Percentiles rank a stretch among this genome's conserved stretches.
Evolutionary conservation across 35 echinoderm and acorn worm genomes (phyloP).

Genomic region (Apostichopus parvimensis): DNA sequence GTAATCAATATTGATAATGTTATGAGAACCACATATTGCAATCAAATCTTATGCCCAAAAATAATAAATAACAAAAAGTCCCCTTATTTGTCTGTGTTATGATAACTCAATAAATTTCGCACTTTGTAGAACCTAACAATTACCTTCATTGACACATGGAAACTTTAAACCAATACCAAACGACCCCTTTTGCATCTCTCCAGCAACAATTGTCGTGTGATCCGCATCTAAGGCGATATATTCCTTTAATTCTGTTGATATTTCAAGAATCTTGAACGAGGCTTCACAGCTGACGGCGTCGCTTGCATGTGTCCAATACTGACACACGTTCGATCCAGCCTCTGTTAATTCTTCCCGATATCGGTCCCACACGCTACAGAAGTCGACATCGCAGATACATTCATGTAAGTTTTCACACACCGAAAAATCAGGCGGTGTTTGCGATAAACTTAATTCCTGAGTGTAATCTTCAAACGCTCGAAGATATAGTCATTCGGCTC

Average conservation of each 20-base stretch:
- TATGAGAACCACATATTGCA: no score
- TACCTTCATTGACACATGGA: background rate
- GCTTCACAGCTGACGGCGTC: background rate
- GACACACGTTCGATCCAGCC: background rate
- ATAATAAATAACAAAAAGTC: no score
- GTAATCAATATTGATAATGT: no score
- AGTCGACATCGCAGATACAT: background rate
- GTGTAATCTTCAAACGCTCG: background rate
- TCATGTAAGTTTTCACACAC: background rate
- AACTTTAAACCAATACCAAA: background rate
- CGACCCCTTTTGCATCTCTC: background rate
- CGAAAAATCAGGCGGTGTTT: background rate
- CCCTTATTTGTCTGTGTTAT: no score
- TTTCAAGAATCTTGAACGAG: background rate
- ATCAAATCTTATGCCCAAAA: no score
- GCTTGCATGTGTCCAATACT: background rate
- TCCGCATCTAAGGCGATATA: background rate
- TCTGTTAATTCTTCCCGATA: background rate
- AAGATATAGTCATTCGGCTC: background rate
- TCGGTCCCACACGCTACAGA: background rate
- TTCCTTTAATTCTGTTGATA: background rate
- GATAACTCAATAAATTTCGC: no score
- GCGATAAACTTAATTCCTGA: background rate
- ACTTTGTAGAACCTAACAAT: no score
- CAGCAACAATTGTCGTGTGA: background rate